Percentiles rank a stretch among this genome's conserved stretches.
Evolutionary conservation across 1,140 invertebrate species (phyloP).

Genomic region (Drosophila nebulosa): DNA sequence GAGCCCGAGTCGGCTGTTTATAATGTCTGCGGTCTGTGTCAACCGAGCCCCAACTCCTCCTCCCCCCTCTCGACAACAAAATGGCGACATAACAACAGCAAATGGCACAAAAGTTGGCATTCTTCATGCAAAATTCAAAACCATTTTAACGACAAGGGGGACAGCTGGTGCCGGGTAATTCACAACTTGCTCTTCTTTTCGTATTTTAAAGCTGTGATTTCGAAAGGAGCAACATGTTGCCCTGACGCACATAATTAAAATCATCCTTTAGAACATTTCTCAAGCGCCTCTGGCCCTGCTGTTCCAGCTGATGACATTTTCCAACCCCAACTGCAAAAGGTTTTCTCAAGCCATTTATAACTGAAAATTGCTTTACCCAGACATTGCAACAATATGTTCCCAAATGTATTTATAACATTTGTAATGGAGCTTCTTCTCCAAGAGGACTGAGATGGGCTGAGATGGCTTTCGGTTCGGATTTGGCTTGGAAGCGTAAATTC

Average conservation of each 20-base stretch:
- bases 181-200: slow-evolving; percentile 32
- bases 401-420: slow-evolving; percentile 65
- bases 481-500: slow-evolving; percentile 39
- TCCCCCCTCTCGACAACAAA: slow-evolving; percentile 57
- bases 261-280: neutral
- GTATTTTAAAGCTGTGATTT: slow-evolving; percentile 39
- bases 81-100: slow-evolving; percentile 27
- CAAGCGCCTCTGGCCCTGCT: neutral
- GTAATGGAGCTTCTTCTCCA: slow-evolving; percentile 29
- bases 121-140: slow-evolving; percentile 63
- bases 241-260: slow-evolving; percentile 61
- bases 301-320: slow-evolving; percentile 65
- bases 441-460: slow-evolving; percentile 26
- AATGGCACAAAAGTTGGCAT: slow-evolving; percentile 40
- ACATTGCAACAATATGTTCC: slow-evolving; percentile 70
- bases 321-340: slow-evolving; percentile 16
- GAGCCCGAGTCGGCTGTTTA: slow-evolving; percentile 50
- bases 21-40: slow-evolving; percentile 71
- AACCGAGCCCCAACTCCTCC: neutral
- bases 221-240: slow-evolving; percentile 52
- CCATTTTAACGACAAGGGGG: slow-evolving; percentile 45
- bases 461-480: slow-evolving; percentile 23
- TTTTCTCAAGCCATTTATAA: slow-evolving; percentile 54
- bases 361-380: slow-evolving; percentile 60
- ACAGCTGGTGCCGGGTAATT: slow-evolving; percentile 56